These are phyloP conservation scores for Carabus problematicus DNA, from an alignment of 2,888 invertebrate species.

Conservation along the genomic window DNA sequence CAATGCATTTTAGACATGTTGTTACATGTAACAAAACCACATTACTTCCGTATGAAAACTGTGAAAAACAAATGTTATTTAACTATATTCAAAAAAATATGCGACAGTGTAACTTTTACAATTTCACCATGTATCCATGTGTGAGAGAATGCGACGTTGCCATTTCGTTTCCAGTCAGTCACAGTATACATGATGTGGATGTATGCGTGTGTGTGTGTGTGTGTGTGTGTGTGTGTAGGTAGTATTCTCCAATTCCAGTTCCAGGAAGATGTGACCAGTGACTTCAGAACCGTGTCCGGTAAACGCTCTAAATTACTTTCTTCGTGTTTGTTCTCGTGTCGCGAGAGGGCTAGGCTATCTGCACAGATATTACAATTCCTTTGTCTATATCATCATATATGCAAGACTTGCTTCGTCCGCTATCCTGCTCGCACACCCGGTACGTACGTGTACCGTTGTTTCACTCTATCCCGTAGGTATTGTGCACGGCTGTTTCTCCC, in stretches of 20 bases:
- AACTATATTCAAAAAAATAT: constrained; percentile 17
- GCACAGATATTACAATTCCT: constrained; percentile 59
- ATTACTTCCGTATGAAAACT: too few relatives aligned
- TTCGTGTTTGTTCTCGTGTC: constrained; percentile 52
- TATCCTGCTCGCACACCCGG: constrained; percentile 46
- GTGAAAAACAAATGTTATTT: too few relatives aligned
- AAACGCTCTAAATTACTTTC: constrained; percentile 55
- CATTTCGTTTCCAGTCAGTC: constrained; percentile 4
- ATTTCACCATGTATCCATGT: constrained; percentile 32
- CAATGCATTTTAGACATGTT: too few relatives aligned
- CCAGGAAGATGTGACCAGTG: constrained; percentile 33
- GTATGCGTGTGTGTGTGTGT: neutral
- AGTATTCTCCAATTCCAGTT: neutral
- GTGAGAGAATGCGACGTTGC: constrained; percentile 20
- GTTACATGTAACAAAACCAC: too few relatives aligned
- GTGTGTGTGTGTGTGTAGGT: neutral
- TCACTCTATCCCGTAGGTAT: constrained; percentile 55
- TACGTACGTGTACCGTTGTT: neutral
- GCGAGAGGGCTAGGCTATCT: constrained; percentile 51
- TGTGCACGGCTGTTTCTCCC: constrained; percentile 53
- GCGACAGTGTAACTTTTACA: constrained; percentile 38
- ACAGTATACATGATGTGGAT: neutral
- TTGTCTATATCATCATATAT: constrained; percentile 61
- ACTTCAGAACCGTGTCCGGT: constrained; percentile 46
- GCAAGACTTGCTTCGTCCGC: constrained; percentile 58